A percentile compares a stretch with the other conserved stretches of the same genome.
These are phyloP conservation scores for Luperina testacea DNA, from an alignment of 2,888 invertebrate species.

Conservation along the genomic window DNA sequence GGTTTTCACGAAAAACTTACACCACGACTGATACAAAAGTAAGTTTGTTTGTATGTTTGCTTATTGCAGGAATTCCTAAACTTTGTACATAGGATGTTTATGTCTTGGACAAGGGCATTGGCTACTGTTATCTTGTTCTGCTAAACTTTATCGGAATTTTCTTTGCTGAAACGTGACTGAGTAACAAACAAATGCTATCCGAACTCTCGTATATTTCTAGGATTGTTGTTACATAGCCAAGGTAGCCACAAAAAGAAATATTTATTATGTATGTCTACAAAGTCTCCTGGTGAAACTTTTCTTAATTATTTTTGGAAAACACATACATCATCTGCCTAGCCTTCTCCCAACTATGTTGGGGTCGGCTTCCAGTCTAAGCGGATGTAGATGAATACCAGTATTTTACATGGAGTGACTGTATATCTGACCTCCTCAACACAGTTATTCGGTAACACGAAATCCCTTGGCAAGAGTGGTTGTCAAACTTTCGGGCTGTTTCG, in stretches of 20 bases:
- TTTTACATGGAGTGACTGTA: background rate
- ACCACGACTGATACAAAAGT: conserved; percentile 42
- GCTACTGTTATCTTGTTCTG: conserved; percentile 58
- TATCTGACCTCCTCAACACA: background rate
- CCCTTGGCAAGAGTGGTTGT: background rate
- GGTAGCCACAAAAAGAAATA: background rate
- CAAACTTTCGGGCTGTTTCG: background rate
- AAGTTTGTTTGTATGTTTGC: conserved; percentile 51
- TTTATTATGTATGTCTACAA: background rate
- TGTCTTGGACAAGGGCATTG: conserved; percentile 51
- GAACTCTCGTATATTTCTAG: conserved; percentile 10
- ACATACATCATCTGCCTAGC: background rate
- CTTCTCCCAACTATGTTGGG: background rate
- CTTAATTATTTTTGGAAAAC: background rate
- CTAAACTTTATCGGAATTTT: conserved; percentile 58
- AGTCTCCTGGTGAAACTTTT: background rate
- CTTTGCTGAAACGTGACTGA: conserved; percentile 57
- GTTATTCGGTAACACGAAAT: background rate
- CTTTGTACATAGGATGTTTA: conserved; percentile 56
- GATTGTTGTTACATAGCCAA: conserved; percentile 5
- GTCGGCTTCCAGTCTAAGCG: background rate
- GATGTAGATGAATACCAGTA: background rate
- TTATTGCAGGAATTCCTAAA: conserved; percentile 56
- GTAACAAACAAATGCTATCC: conserved; percentile 50
- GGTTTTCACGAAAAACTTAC: conserved; percentile 44